Evolutionary conservation across 2,113 vertebrate genomes (phyloP), one percentile per base, ranked within the genome.

Genomic region (Cebus imitator): DNA sequence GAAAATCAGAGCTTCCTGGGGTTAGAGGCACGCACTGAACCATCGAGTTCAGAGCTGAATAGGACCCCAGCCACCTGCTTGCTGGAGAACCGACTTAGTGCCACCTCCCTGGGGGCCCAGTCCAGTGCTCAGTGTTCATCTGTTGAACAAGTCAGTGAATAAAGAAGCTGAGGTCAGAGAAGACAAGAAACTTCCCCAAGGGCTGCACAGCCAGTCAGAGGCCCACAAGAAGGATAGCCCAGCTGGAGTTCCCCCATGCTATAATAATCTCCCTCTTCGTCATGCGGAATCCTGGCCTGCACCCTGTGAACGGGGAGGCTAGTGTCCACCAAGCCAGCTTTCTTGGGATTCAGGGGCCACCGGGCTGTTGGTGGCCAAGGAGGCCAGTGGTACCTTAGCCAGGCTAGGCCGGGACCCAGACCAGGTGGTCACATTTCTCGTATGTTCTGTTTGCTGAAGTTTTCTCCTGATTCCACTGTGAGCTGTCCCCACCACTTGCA

Each of bases 241-340:
- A 18, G 32, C 30, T 17, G 66, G 4, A 1, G 0, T 18, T 25
- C 8, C 58, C 78, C 3, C 0, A 2, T 8, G 37, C 13, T 11
- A 0, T 20, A 43, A 40, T 18, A 35, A 12, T 27, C 20, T 37
- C 32, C 35, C n/a, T 45, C 30, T 43, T 10, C 35, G 9, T 21
- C 5, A 1, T 10, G 13, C 0, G 23, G 52, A 27, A 20, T 10
- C 61, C 8, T 32, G 14, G 50, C 52, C 40, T 8, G 17, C 27
- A 18, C 23, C 5, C 0, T 12, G 43, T 14, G 20, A 6, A 6
- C 3, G 35, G 3, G 1, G 25, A 68, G 5, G 21, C 27, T 23
- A 0, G 35, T 4, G 58, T 5, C 14, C 40, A 12, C 52, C 27
- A 57, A 40, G 50, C 11, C 68, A n/a, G 2, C 30, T 57, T 17